phyloP scores from a whole-genome alignment of 2,113 vertebrate genomes.

The Ochotona curzoniae region DNA sequence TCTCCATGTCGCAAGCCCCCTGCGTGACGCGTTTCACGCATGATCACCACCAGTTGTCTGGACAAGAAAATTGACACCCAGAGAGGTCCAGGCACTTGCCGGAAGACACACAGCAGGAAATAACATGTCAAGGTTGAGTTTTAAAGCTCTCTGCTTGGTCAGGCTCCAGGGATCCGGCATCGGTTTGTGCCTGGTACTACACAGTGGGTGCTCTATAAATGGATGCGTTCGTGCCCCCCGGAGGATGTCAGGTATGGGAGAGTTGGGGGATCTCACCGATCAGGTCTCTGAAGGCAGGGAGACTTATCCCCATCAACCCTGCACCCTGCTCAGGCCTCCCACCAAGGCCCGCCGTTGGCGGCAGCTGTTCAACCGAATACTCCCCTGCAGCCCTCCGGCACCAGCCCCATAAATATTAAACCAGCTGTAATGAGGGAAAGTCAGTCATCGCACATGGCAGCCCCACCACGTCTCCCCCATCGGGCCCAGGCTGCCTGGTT shows the following conservation, averaged over 20 bases:
- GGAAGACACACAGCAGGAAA: background rate
- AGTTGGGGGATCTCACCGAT: background rate
- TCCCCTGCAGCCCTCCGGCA: background rate
- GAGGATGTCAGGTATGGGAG: background rate
- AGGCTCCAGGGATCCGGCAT: background rate
- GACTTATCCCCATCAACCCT: background rate
- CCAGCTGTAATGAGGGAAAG: constrained; percentile 59
- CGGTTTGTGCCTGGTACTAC: background rate
- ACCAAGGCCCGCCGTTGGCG: background rate
- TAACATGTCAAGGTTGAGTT: background rate
- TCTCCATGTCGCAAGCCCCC: too few relatives aligned
- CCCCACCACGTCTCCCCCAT: background rate
- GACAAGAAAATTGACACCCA: background rate
- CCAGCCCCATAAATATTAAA: constrained; percentile 75
- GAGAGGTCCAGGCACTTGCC: background rate
- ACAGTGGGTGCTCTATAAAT: rapidly evolving
- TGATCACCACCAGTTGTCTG: background rate
- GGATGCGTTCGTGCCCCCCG: background rate
- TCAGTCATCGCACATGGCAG: background rate
- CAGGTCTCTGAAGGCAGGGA: background rate
- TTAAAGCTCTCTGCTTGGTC: background rate
- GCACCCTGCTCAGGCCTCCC: background rate
- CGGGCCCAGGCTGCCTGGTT: constrained; percentile 46
- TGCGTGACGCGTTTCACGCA: too few relatives aligned
- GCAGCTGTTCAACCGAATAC: too few relatives aligned